These are phyloP conservation scores for Porites rus DNA, from an alignment of 92 coral and sea anemone species.

Conservation along the genomic window DNA sequence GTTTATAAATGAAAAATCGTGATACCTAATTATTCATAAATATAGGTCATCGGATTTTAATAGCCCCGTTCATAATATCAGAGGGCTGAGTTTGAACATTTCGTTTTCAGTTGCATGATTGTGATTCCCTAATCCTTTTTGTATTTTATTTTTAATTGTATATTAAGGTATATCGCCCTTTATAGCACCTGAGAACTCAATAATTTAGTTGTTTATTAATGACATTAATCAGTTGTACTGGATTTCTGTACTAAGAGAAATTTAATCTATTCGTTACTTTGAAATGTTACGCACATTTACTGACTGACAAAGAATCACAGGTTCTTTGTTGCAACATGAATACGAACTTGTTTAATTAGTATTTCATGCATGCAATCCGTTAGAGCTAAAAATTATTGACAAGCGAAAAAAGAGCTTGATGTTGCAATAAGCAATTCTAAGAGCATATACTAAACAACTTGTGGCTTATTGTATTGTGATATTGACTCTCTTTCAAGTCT, in stretches of 20 bases:
- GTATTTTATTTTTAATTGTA: too few species aligned
- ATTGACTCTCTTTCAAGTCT: slow-evolving; percentile 9
- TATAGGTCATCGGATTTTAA: too few species aligned
- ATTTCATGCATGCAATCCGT: background rate
- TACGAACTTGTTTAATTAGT: background rate
- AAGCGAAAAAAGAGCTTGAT: background rate
- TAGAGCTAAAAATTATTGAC: background rate
- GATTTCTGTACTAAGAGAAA: background rate
- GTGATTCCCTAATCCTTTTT: too few species aligned
- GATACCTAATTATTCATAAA: too few species aligned
- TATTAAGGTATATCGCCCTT: background rate
- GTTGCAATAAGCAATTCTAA: background rate
- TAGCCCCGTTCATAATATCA: too few species aligned
- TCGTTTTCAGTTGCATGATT: background rate
- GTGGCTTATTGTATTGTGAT: background rate
- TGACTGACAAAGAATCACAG: background rate
- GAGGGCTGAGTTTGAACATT: background rate
- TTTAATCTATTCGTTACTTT: too few species aligned
- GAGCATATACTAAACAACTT: background rate
- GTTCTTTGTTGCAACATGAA: background rate
- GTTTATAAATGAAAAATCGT: too few species aligned
- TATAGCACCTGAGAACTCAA: background rate
- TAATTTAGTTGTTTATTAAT: background rate
- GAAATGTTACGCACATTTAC: background rate
- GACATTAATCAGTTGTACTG: background rate